Percentiles rank a stretch among this genome's conserved stretches.
These are phyloP conservation scores for Alsophila aescularia DNA, from an alignment of 2,888 invertebrate genomes.

Conservation along the genomic window DNA sequence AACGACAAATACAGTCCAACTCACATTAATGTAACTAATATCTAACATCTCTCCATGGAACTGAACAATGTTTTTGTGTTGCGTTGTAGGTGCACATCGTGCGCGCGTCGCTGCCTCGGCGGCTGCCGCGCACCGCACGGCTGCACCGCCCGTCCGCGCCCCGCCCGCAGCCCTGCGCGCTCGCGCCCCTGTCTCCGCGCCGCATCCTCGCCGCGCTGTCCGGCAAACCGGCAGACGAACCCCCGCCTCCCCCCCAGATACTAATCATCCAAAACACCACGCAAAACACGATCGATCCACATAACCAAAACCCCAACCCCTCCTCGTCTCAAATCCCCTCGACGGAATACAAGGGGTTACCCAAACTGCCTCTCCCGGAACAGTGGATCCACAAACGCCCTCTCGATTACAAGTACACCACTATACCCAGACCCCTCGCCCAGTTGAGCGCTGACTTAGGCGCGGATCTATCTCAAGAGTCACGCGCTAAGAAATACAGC, in stretches of 20 bases:
- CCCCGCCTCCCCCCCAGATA: slow-evolving; percentile 46
- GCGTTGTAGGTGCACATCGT: slow-evolving; percentile 72
- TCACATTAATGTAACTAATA: too few species aligned
- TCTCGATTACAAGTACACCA: slow-evolving; percentile 68
- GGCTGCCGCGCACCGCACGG: slow-evolving; percentile 37
- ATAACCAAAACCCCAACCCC: slow-evolving; percentile 32
- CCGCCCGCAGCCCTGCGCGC: slow-evolving; percentile 29
- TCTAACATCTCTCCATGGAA: too few species aligned
- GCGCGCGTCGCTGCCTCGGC: slow-evolving; percentile 46
- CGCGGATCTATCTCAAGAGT: slow-evolving; percentile 62
- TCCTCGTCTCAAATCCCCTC: slow-evolving; percentile 36
- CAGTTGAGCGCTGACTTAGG: slow-evolving; percentile 66
- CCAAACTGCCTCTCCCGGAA: slow-evolving; percentile 71
- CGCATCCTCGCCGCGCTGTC: slow-evolving; percentile 44
- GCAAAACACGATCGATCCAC: slow-evolving; percentile 15
- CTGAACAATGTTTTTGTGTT: not conserved
- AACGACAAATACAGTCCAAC: too few species aligned
- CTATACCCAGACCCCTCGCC: slow-evolving; percentile 70
- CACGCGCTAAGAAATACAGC: slow-evolving; percentile 71
- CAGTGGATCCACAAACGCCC: slow-evolving; percentile 77
- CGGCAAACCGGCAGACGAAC: slow-evolving; percentile 45
- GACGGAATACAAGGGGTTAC: slow-evolving; percentile 52
- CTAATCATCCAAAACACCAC: slow-evolving; percentile 47
- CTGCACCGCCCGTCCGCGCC: slow-evolving; percentile 39
- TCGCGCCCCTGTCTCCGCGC: slow-evolving; percentile 38